Evolutionary conservation across 1,140 invertebrate genomes (phyloP).

Genomic region (Drosophila tristis): DNA sequence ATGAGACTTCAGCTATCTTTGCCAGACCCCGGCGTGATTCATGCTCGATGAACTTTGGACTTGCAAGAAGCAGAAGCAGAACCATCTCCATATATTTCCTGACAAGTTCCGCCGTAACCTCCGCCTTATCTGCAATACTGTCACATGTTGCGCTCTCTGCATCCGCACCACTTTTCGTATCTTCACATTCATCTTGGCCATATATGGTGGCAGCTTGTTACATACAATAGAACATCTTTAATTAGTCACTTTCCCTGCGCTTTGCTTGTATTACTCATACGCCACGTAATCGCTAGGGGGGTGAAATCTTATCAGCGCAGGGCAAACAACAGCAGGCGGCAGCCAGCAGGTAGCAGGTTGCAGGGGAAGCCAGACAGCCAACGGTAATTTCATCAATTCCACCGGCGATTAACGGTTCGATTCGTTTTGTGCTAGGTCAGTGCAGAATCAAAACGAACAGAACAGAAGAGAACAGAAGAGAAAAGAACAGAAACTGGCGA

Average conservation of each 20-base stretch:
- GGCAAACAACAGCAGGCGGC: background rate
- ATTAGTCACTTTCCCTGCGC: conserved; percentile 28
- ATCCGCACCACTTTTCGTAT: conserved; percentile 7
- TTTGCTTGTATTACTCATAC: conserved; percentile 64
- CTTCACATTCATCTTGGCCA: background rate
- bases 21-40: conserved; percentile 25
- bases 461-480: no score
- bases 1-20: conserved; percentile 23
- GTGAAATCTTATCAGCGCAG: conserved; percentile 27
- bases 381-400: conserved; percentile 40
- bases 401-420: conserved; percentile 39
- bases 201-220: conserved; percentile 5
- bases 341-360: background rate
- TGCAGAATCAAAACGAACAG: background rate
- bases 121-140: conserved; percentile 2
- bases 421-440: conserved; percentile 49
- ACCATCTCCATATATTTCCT: conserved; percentile 7
- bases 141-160: conserved; percentile 4
- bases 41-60: conserved; percentile 18
- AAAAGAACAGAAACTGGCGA: conserved; percentile 3
- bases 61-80: background rate
- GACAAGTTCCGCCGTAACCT: background rate
- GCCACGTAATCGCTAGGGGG: conserved; percentile 58
- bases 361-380: background rate
- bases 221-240: conserved; percentile 7